Conservation (phyloP, 2,797 vertebrate species). For the Trematomus bernacchii region DNA sequence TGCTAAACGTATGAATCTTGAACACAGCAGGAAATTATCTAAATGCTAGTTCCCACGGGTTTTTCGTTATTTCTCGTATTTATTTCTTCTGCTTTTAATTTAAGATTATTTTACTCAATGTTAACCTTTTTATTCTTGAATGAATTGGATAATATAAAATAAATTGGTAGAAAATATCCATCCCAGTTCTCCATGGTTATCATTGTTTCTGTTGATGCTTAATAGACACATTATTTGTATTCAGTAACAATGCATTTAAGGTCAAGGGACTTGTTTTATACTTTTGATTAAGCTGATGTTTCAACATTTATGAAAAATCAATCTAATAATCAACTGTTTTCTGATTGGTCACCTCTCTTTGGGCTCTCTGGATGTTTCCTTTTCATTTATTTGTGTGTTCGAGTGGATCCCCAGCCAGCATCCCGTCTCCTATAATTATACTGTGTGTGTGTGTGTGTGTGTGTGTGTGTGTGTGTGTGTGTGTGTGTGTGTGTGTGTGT, state of each 20-base stretch:
- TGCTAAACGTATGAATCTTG: too few relatives aligned
- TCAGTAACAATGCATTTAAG: neutral
- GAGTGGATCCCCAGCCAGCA: conserved; percentile 64
- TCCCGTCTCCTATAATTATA: conserved; percentile 74
- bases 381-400: conserved; percentile 53
- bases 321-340: neutral
- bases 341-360: conserved; percentile 33
- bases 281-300: neutral
- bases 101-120: too few relatives aligned
- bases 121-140: neutral
- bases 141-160: neutral
- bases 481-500: too few relatives aligned
- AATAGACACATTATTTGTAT: neutral
- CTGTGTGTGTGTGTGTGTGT: conserved; percentile 38
- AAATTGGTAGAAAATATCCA: neutral
- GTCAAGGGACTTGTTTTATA: neutral
- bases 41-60: too few relatives aligned
- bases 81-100: too few relatives aligned
- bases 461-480: conserved; percentile 13
- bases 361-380: conserved; percentile 46
- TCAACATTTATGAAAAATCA: neutral
- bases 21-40: too few relatives aligned
- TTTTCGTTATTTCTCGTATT: too few relatives aligned
- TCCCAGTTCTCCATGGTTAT: neutral
- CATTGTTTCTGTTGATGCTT: neutral